Conservation (phyloP, 2,113 vertebrate species). For the Odontophorus gujanensis region DNA sequence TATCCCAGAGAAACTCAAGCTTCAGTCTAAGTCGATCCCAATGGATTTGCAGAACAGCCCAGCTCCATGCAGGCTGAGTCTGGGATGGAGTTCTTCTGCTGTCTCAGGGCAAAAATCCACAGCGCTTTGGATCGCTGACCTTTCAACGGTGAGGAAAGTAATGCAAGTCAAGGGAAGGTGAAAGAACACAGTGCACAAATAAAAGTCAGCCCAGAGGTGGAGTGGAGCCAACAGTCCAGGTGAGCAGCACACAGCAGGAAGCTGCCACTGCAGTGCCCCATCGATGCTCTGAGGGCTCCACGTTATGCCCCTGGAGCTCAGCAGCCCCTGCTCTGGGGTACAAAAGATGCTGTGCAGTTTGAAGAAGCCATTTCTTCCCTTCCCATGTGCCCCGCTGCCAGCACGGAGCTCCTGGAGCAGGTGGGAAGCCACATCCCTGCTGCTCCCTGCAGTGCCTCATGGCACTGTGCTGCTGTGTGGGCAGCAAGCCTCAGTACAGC, state of each 20-base stretch:
- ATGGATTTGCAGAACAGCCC: conserved; percentile 33
- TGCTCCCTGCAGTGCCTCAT: rapidly evolving
- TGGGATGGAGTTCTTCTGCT: neutral
- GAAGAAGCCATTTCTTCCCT: neutral
- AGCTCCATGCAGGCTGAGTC: neutral
- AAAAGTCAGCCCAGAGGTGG: neutral
- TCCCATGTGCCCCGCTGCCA: rapidly evolving
- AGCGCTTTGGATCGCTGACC: neutral
- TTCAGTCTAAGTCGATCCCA: conserved; percentile 27
- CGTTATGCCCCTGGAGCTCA: neutral
- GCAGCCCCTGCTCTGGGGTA: neutral
- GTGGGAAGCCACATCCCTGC: rapidly evolving
- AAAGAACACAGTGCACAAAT: neutral
- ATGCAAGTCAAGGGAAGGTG: neutral
- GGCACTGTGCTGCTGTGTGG: no score
- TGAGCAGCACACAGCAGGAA: neutral
- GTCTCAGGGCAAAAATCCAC: neutral
- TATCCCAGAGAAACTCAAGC: conserved; percentile 7
- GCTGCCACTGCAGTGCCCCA: neutral
- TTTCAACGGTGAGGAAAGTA: conserved; percentile 15
- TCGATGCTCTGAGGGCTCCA: rapidly evolving
- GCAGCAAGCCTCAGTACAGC: no score
- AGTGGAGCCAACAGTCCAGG: neutral
- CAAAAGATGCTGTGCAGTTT: neutral
- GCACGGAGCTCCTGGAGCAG: neutral